These are phyloP conservation scores for Phyllostomus hastatus DNA, from an alignment of 2,113 vertebrate species.

Conservation along the genomic window DNA sequence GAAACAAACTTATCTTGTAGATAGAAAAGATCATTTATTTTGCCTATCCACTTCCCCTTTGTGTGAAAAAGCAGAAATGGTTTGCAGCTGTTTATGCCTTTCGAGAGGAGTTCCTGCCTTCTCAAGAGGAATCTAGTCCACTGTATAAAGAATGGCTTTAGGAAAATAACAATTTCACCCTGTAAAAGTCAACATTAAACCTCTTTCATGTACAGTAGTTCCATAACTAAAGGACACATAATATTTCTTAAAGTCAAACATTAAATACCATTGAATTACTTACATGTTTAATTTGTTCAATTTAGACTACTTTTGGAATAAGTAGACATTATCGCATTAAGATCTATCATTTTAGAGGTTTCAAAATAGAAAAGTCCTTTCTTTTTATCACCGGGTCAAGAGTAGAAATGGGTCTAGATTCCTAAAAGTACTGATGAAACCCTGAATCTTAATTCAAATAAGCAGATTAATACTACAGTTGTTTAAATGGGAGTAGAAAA, in stretches of 20 bases:
- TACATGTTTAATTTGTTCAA: conserved; percentile 17
- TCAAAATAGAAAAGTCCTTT: not conserved
- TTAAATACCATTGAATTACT: not conserved
- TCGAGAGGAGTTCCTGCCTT: not conserved
- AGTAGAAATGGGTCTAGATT: not conserved
- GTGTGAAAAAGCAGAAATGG: conserved; percentile 12
- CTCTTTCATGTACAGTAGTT: not conserved
- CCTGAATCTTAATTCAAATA: not conserved
- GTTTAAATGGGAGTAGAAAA: not conserved
- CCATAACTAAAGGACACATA: not conserved
- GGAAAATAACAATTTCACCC: not conserved
- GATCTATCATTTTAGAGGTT: not conserved
- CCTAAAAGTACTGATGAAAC: not conserved
- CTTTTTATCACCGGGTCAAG: not conserved
- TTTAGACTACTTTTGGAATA: not conserved
- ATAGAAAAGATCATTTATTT: not conserved
- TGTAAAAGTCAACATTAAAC: not conserved
- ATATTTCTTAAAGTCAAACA: not conserved
- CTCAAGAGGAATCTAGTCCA: not conserved
- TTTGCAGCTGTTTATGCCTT: not conserved
- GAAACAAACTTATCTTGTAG: not conserved
- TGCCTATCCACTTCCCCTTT: not conserved
- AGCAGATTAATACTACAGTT: not conserved
- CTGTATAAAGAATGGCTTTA: not conserved
- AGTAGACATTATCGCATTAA: not conserved